Conservation (phyloP, 2,113 vertebrate species). For the Leptobrachium leishanense region DNA sequence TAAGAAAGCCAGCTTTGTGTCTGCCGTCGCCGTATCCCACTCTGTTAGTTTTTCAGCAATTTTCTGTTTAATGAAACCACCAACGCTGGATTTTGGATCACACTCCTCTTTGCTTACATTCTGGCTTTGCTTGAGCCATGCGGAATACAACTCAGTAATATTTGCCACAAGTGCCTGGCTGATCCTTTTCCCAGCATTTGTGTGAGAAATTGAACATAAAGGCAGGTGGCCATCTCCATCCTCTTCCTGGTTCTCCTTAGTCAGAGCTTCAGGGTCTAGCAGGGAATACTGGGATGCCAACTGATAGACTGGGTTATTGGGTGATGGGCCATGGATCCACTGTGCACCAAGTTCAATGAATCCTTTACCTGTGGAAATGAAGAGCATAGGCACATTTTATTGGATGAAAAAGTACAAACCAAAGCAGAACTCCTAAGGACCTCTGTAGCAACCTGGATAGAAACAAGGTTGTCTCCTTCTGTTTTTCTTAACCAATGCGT, state of each 20-base stretch:
- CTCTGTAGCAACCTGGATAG: no score
- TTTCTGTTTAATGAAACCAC: slow-evolving; percentile 73
- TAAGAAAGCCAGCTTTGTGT: slow-evolving; percentile 69
- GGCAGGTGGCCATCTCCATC: slow-evolving; percentile 69
- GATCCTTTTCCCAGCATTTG: slow-evolving; percentile 75
- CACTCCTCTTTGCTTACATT: slow-evolving; percentile 56
- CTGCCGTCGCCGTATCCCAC: slow-evolving; percentile 55
- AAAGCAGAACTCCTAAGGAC: no score
- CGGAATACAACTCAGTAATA: slow-evolving; percentile 63
- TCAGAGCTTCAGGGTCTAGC: slow-evolving; percentile 71
- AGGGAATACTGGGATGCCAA: slow-evolving; percentile 77
- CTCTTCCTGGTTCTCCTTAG: slow-evolving; percentile 78
- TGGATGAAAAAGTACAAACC: no score
- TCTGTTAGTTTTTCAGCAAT: slow-evolving; percentile 50
- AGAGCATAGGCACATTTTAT: no score
- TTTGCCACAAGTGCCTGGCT: slow-evolving; percentile 54
- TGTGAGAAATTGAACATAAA: slow-evolving; percentile 62
- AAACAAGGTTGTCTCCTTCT: no score
- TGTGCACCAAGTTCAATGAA: slow-evolving; percentile 86
- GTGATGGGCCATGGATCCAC: slow-evolving; percentile 93
- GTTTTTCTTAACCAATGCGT: no score
- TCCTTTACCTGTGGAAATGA: slow-evolving; percentile 61
- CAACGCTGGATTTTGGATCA: slow-evolving; percentile 68
- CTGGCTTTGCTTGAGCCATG: slow-evolving; percentile 64
- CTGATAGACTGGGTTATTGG: slow-evolving; percentile 82